Evolutionary conservation across 2,797 vertebrate species (phyloP).

Genomic region (Pangasius krempfi): DNA sequence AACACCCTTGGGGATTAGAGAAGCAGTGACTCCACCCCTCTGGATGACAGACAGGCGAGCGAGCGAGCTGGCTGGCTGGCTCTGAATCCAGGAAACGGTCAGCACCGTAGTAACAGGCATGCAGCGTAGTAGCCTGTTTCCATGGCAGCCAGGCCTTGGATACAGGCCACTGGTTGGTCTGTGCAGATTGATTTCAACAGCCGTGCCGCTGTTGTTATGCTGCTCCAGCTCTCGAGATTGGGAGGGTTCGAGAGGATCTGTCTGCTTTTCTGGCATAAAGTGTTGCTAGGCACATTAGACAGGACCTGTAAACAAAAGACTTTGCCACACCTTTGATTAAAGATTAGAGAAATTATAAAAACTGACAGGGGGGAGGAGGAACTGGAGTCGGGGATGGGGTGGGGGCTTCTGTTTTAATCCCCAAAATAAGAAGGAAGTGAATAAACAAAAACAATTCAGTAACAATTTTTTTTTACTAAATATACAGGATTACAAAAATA

Average conservation of each 20-base stretch:
- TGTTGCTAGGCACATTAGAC: constrained; percentile 78
- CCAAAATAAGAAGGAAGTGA: constrained; percentile 14
- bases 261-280: constrained; percentile 63
- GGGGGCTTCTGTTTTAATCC: constrained; percentile 34
- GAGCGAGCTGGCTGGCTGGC: constrained; percentile 68
- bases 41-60: constrained; percentile 62
- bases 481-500: not conserved
- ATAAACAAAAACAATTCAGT: constrained; percentile 34
- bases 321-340: constrained; percentile 1
- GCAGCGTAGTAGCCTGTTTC: constrained; percentile 77
- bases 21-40: constrained; percentile 62
- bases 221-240: constrained; percentile 72
- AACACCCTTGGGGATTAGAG: constrained; percentile 66
- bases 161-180: constrained; percentile 82
- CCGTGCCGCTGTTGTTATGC: constrained; percentile 76
- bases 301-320: constrained; percentile 73
- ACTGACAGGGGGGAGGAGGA: constrained; percentile 22
- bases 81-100: constrained; percentile 65
- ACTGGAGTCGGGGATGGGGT: no score
- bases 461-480: constrained; percentile 18
- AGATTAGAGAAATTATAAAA: constrained; percentile 13
- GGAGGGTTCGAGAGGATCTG: constrained; percentile 61
- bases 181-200: constrained; percentile 52
- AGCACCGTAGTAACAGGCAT: constrained; percentile 78
- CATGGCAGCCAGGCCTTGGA: constrained; percentile 79